Percentiles rank a stretch among this genome's conserved stretches.
phyloP scores from a whole-genome alignment of 2,113 vertebrate species.

The Rhinopomastus cyanomelas region DNA sequence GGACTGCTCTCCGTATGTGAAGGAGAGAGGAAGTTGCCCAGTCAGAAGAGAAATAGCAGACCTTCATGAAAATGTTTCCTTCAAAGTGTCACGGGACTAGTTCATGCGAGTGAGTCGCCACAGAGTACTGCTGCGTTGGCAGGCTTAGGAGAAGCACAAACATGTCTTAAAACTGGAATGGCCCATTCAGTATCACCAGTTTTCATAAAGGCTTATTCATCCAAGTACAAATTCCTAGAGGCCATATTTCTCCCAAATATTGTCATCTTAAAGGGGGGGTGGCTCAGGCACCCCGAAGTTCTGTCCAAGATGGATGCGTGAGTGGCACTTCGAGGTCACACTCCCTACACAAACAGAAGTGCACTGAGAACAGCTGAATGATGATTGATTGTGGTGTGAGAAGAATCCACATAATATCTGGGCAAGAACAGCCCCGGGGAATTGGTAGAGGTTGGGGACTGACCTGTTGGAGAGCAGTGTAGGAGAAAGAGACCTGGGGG shows the following conservation, averaged over 20 bases:
- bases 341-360: not conserved
- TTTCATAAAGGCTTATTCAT: not conserved
- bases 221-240: not conserved
- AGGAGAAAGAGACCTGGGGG: too few relatives aligned
- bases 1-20: not conserved
- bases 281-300: not conserved
- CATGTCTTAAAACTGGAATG: not conserved
- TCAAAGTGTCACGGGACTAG: not conserved
- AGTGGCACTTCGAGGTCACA: not conserved
- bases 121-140: not conserved
- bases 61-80: conserved; percentile 4
- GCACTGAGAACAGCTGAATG: not conserved
- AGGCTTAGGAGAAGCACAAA: not conserved
- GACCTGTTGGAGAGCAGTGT: too few relatives aligned
- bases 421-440: too few relatives aligned
- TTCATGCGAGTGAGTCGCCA: not conserved
- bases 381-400: not conserved
- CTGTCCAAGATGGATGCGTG: not conserved
- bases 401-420: not conserved
- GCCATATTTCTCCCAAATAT: not conserved
- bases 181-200: not conserved
- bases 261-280: not conserved
- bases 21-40: not conserved
- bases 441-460: too few relatives aligned
- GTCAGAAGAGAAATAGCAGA: not conserved